Base-by-base conservation (phyloP, 2,888 invertebrate species). In the Seira sanloemensis region DNA sequence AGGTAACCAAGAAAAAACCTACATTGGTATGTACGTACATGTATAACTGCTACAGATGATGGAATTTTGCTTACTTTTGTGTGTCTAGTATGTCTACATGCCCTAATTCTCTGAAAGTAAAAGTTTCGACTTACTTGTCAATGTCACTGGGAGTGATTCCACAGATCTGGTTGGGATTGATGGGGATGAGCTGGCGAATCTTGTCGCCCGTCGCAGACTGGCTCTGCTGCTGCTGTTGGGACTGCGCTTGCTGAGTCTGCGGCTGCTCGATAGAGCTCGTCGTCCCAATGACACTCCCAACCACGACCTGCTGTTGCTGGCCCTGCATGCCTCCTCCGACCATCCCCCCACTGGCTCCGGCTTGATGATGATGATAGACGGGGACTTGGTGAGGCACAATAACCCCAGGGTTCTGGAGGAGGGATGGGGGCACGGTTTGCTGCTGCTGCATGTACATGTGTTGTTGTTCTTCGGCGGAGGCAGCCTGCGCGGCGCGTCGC, bases 101-200 rank as follows among this genome's bases (percentile, higher is more conserved):
- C n/a, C n/a, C n/a, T n/a, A n/a, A n/a, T n/a, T n/a, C n/a, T n/a
- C n/a, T n/a, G n/a, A n/a, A n/a, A n/a, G n/a, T n/a, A 50, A 25
- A 24, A 27, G 18, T 7, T 26, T 16, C 16, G 1, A 27, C 67
- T 92, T 98, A 98, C 93, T 98, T 98, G 94, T 99, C 99, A 92
- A 99, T 99, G 93, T 98, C 98, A 91, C 98, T 98, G 78, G 98
- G 97, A 90, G 97, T 97, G 91, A 97, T 96, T 26, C 89, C 89
- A 76, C 89, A 89, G 50, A 89, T 97, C 96, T 89, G 89, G 68
- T 89, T 89, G 12, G 89, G 88, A 73, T 89, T 89, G 77, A 88
- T 87, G 25, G 88, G 89, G 46, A 89, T 88, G 27, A 89, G 71
- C 76, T 88, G 88, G 72, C 88, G 78, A 50, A 89, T 89, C 37